These are phyloP conservation scores for Monomorium pharaonis DNA, from an alignment of 1,140 invertebrate genomes.

Conservation along the genomic window DNA sequence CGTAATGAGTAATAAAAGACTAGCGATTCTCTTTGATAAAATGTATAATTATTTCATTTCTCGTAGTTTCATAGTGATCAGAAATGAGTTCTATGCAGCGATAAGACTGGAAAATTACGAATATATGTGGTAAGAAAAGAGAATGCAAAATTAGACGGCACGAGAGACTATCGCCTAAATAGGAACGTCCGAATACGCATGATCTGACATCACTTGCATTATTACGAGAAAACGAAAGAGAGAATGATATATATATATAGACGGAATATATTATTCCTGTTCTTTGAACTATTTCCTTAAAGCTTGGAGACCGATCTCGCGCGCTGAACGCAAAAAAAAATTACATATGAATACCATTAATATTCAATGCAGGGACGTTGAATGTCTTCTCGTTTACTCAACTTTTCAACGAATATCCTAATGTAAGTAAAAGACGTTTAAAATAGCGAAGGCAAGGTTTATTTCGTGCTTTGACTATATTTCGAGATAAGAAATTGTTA, in stretches of 20 bases:
- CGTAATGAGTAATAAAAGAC: neutral
- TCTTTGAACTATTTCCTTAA: slow-evolving; percentile 6
- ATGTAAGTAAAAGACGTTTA: neutral
- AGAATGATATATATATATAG: neutral
- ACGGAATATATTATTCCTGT: slow-evolving; percentile 47
- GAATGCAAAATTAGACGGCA: slow-evolving; percentile 38
- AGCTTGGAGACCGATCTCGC: neutral
- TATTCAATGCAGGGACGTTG: neutral
- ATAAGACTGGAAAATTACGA: neutral
- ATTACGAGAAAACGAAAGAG: slow-evolving; percentile 21
- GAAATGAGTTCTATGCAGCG: slow-evolving; percentile 13
- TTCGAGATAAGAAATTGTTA: no score
- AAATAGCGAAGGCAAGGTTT: neutral
- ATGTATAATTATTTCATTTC: neutral
- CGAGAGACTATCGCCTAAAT: neutral
- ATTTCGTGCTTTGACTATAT: no score
- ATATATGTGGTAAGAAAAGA: slow-evolving; percentile 3
- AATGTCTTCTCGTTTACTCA: neutral
- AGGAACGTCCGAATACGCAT: neutral
- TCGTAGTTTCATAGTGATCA: neutral
- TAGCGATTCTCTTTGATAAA: neutral
- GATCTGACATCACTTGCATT: neutral
- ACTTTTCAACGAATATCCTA: slow-evolving; percentile 4
- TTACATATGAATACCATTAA: neutral
- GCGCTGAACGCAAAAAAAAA: neutral